phyloP scores from a whole-genome alignment of 2,888 invertebrate genomes.

The Andricus curvator region DNA sequence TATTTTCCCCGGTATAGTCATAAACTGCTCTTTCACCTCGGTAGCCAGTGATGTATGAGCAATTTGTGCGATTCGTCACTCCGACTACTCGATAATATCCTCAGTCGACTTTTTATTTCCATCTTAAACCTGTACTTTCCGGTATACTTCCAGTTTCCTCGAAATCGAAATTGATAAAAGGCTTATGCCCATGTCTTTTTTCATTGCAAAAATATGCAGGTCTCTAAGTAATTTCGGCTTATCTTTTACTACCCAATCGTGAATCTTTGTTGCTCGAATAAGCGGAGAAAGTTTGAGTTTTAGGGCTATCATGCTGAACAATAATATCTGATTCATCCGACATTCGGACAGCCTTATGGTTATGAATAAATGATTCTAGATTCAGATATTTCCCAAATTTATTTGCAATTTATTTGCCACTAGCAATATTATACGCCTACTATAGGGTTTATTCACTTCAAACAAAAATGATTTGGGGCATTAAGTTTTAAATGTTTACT shows the following conservation, averaged over 20 bases:
- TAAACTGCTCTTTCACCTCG: conserved; percentile 37
- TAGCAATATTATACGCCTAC: too few species aligned
- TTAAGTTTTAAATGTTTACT: too few species aligned
- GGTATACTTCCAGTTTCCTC: conserved; percentile 26
- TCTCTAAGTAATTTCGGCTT: conserved; percentile 10
- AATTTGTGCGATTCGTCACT: conserved; percentile 35
- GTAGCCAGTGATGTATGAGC: conserved; percentile 19
- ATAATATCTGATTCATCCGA: neutral
- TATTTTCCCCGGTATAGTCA: conserved; percentile 19
- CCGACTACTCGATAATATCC: neutral
- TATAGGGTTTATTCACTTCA: too few species aligned
- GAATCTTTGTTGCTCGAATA: conserved; percentile 15
- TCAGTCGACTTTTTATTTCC: neutral
- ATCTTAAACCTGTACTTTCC: conserved; percentile 22
- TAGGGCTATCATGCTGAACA: neutral
- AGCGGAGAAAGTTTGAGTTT: conserved; percentile 18
- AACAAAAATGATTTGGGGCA: too few species aligned
- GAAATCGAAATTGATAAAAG: conserved; percentile 8
- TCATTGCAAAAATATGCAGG: neutral
- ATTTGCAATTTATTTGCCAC: too few species aligned
- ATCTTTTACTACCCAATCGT: neutral
- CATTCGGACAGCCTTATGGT: neutral
- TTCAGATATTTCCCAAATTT: neutral
- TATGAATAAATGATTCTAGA: neutral
- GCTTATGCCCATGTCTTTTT: neutral